Evolutionary conservation across 1,140 invertebrate species (phyloP).

Genomic region (Augochlora pura): DNA sequence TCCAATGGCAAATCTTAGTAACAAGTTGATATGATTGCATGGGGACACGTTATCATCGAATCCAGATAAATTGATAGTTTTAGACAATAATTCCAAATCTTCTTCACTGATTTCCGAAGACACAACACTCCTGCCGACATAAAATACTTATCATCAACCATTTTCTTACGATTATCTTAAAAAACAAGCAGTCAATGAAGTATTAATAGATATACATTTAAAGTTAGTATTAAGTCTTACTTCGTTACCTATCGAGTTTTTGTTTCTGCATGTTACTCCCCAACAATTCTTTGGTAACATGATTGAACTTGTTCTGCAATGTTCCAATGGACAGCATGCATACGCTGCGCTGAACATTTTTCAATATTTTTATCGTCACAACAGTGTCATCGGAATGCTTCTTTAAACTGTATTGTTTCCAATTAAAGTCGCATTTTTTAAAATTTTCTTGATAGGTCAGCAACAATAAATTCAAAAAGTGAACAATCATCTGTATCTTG

Average conservation of each 20-base stretch:
- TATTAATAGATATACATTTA: not conserved
- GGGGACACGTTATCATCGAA: slow-evolving; percentile 92
- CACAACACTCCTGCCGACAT: slow-evolving; percentile 79
- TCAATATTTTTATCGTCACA: slow-evolving; percentile 61
- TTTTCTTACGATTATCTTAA: not conserved
- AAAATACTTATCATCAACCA: not conserved
- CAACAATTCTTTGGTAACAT: slow-evolving; percentile 61
- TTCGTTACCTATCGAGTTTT: slow-evolving; percentile 76
- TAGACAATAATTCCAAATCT: slow-evolving; percentile 87
- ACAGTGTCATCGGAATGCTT: slow-evolving; percentile 16
- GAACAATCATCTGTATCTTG: slow-evolving; percentile 84
- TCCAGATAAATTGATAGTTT: slow-evolving; percentile 88
- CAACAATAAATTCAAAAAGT: slow-evolving; percentile 86
- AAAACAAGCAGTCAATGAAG: not conserved
- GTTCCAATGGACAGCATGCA: slow-evolving; percentile 68
- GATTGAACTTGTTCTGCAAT: slow-evolving; percentile 57
- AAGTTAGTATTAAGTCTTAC: slow-evolving; percentile 28
- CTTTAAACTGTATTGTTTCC: not conserved
- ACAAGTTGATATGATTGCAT: slow-evolving; percentile 86
- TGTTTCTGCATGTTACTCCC: slow-evolving; percentile 64
- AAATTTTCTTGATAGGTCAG: slow-evolving; percentile 39
- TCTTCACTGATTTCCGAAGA: slow-evolving; percentile 88
- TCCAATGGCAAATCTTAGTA: slow-evolving; percentile 87
- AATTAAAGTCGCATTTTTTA: slow-evolving; percentile 27
- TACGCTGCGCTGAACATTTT: slow-evolving; percentile 64